Percentiles rank a stretch among this genome's conserved stretches.
phyloP scores from a whole-genome alignment of 2,797 vertebrate genomes.

The Tapirus indicus region DNA sequence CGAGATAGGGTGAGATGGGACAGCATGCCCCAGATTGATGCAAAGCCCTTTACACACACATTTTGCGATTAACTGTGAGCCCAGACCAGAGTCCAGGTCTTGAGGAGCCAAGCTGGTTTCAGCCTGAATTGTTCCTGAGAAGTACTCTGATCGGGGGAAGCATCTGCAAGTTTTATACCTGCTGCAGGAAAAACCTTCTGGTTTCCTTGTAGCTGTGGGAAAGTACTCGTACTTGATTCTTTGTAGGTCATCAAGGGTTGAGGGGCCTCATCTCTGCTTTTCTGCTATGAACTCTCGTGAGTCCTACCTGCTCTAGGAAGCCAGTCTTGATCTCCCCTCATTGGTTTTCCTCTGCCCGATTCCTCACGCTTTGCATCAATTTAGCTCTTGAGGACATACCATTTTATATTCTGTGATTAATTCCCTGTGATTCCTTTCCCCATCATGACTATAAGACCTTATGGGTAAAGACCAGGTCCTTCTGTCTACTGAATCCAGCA shows the following conservation, averaged over 20 bases:
- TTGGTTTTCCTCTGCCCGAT: not conserved
- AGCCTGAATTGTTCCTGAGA: not conserved
- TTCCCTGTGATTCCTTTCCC: not conserved
- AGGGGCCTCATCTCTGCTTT: not conserved
- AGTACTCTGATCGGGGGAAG: not conserved
- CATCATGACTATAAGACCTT: not conserved
- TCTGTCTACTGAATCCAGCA: not conserved
- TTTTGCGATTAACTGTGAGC: not conserved
- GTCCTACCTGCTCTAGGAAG: not conserved
- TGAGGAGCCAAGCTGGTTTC: not conserved
- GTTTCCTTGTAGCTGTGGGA: not conserved
- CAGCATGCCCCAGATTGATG: not conserved
- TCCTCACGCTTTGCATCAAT: not conserved
- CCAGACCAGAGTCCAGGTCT: conserved; percentile 35
- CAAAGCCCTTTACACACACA: not conserved
- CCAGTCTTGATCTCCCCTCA: not conserved
- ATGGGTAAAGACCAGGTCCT: not conserved
- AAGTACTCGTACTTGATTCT: not conserved
- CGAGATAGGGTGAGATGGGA: not conserved
- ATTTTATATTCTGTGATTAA: not conserved
- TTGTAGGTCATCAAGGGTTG: no score
- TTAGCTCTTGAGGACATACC: not conserved
- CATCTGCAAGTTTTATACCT: not conserved
- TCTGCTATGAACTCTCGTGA: not conserved
- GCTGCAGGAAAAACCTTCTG: not conserved